These are phyloP conservation scores for Anthoscopus minutus DNA, from an alignment of 2,113 vertebrate species.

Conservation along the genomic window DNA sequence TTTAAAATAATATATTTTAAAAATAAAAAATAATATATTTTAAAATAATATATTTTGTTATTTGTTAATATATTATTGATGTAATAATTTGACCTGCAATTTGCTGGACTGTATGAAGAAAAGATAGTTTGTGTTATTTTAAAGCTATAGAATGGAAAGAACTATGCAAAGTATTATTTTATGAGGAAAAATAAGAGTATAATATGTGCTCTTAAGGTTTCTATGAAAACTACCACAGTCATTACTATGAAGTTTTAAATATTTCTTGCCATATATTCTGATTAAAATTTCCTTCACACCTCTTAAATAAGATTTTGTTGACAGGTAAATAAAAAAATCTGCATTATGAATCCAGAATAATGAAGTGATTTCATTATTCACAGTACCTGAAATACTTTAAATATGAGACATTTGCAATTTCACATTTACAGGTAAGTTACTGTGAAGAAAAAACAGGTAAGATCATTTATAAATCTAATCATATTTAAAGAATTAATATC, in stretches of 20 bases:
- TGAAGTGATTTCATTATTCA: conserved; percentile 18
- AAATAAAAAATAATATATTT: too few relatives aligned
- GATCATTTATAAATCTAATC: conserved; percentile 14
- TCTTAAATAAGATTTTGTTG: background rate
- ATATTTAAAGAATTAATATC: conserved; percentile 16
- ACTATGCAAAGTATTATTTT: background rate
- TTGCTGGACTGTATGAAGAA: background rate
- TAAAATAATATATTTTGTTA: background rate
- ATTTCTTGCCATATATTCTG: background rate
- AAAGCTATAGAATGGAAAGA: background rate
- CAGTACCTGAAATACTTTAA: background rate
- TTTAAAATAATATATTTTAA: background rate
- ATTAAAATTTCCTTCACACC: background rate
- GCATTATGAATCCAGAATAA: background rate
- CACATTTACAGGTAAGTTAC: background rate
- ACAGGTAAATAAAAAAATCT: background rate
- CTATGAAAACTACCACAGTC: background rate
- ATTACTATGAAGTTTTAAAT: background rate
- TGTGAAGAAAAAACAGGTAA: background rate
- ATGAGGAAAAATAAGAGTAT: background rate
- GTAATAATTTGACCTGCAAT: background rate
- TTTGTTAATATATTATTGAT: too few relatives aligned
- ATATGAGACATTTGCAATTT: background rate
- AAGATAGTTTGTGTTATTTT: background rate
- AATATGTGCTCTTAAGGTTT: background rate